Evolutionary conservation across 30 jellyfish, hydroid and myxozoan genomes (phyloP).

Genomic region (Turritopsis dohrnii): DNA sequence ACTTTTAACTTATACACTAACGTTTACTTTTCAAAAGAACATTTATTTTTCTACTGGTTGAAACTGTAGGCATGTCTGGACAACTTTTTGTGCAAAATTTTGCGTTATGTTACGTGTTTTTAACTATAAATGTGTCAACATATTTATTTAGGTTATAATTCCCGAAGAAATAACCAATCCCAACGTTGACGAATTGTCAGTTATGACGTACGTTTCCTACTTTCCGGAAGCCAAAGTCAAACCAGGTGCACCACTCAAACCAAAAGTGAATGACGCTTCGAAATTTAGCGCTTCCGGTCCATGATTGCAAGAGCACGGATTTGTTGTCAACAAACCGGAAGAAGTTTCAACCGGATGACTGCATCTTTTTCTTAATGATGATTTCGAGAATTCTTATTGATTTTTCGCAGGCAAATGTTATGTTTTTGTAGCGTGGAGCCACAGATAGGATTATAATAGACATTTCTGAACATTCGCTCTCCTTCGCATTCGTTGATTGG

Average conservation of each 20-base stretch:
- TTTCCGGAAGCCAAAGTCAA: slow-evolving; percentile 93
- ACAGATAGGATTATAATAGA: too few species aligned
- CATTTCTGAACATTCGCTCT: too few species aligned
- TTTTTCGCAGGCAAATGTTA: too few species aligned
- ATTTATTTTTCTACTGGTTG: too few species aligned
- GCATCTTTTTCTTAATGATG: too few species aligned
- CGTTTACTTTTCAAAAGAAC: too few species aligned
- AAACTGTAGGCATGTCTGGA: background rate
- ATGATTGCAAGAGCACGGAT: slow-evolving; percentile 90
- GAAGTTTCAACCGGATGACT: too few species aligned
- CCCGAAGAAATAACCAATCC: slow-evolving; percentile 96
- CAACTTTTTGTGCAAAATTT: background rate
- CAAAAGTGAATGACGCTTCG: slow-evolving; percentile 88
- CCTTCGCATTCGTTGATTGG: too few species aligned
- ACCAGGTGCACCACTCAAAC: slow-evolving; percentile 98
- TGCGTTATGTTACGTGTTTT: background rate
- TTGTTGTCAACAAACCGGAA: slow-evolving; percentile 75
- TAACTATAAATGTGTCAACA: background rate
- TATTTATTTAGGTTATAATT: slow-evolving; percentile 56
- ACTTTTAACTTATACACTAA: background rate
- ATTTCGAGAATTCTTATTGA: too few species aligned
- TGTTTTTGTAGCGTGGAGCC: too few species aligned
- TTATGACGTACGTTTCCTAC: slow-evolving; percentile 93
- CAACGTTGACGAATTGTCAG: slow-evolving; percentile 92
- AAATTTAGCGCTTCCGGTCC: slow-evolving; percentile 98